Conservation (phyloP, 2,797 vertebrate genomes). For the Acipenser transmontanus region DNA sequence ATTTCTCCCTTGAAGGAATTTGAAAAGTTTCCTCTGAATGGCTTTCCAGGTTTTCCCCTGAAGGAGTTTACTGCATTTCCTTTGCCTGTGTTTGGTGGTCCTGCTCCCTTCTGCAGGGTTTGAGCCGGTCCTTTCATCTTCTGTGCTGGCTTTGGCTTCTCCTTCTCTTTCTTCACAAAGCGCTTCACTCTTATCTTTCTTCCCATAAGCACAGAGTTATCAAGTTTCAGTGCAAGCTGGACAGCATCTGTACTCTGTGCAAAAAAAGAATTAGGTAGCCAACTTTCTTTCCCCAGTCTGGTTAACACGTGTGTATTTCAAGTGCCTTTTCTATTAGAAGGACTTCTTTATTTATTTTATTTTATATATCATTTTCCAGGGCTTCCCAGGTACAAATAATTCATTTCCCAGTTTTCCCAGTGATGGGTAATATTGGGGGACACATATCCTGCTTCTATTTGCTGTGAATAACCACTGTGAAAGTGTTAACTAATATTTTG, state of each 20-base stretch:
- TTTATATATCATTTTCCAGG: no score
- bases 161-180: conserved; percentile 53
- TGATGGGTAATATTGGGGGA: no score
- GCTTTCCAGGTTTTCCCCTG: neutral
- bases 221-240: conserved; percentile 56
- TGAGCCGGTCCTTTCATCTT: neutral
- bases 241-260: conserved; percentile 48
- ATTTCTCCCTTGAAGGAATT: conserved; percentile 54
- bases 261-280: no score
- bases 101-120: conserved; percentile 5
- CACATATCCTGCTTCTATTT: no score
- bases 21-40: neutral
- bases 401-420: no score
- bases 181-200: conserved; percentile 55
- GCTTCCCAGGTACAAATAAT: no score
- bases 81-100: neutral
- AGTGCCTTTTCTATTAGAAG: no score
- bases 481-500: no score
- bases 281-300: no score
- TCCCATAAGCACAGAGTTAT: conserved; percentile 46
- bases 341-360: no score
- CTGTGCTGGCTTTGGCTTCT: conserved; percentile 19
- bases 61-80: conserved; percentile 24
- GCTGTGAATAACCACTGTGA: no score
- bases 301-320: no score